Percentiles rank a stretch among this genome's conserved stretches.
phyloP scores from a whole-genome alignment of 2,113 vertebrate genomes.

The Thamnaconus septentrionalis region DNA sequence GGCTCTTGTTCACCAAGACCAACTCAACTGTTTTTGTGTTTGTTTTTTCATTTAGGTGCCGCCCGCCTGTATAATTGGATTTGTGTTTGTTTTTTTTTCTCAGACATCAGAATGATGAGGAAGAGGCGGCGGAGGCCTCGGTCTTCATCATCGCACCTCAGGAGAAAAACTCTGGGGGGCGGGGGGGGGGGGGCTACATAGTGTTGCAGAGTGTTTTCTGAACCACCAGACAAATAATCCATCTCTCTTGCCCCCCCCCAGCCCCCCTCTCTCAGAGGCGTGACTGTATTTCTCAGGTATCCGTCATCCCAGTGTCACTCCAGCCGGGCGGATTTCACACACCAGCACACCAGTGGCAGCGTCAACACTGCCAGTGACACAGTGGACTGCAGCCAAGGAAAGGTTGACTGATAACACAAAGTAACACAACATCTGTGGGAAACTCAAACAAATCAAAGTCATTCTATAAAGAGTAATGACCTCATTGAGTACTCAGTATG shows the following conservation, averaged over 20 bases:
- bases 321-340: constrained; percentile 77
- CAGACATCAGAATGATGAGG: constrained; percentile 66
- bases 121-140: constrained; percentile 40
- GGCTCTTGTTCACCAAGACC: constrained; percentile 62
- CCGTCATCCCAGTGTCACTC: constrained; percentile 80
- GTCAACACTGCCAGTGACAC: constrained; percentile 66
- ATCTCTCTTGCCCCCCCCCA: neutral
- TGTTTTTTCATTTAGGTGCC: constrained; percentile 42
- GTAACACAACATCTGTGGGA: neutral
- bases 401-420: constrained; percentile 40
- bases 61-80: constrained; percentile 74
- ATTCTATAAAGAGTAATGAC: too few species aligned
- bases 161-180: constrained; percentile 51
- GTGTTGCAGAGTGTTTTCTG: constrained; percentile 69
- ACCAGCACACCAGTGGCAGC: constrained; percentile 78
- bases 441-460: too few species aligned
- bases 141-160: constrained; percentile 61
- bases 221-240: constrained; percentile 63
- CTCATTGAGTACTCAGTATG: too few species aligned
- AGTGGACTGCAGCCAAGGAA: constrained; percentile 64
- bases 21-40: constrained; percentile 54
- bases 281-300: constrained; percentile 82
- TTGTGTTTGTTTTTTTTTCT: constrained; percentile 50
- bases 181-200: constrained; percentile 49
- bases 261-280: constrained; percentile 57